A percentile compares a stretch with the other conserved stretches of the same genome.
Evolutionary conservation across 53 echinoderm and acorn worm species (phyloP).

Genomic region (Patiria pectinifera): DNA sequence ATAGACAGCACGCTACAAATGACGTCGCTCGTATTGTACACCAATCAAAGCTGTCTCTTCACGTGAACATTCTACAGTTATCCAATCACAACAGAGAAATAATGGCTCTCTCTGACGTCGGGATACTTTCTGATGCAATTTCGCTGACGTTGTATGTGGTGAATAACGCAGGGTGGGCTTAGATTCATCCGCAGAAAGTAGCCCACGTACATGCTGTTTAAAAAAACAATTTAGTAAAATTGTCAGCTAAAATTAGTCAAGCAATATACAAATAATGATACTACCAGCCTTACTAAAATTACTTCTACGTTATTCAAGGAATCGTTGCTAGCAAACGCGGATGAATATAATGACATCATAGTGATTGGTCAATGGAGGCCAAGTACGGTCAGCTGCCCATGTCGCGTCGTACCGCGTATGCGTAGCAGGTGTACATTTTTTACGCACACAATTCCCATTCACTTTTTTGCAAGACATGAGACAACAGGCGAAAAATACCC

Average conservation of each 20-base stretch:
- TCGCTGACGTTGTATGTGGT: not conserved
- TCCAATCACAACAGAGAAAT: conserved; percentile 29
- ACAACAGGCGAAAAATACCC: conserved; percentile 19
- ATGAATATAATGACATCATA: conserved; percentile 49
- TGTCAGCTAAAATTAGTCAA: not conserved
- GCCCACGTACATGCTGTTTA: not conserved
- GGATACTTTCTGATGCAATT: conserved; percentile 64
- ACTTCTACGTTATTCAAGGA: not conserved
- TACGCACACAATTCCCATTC: not conserved
- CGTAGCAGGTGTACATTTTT: not conserved
- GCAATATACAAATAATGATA: not conserved
- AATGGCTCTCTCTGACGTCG: not conserved
- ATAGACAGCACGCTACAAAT: conserved; percentile 34
- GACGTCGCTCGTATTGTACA: conserved; percentile 21
- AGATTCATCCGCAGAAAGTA: conserved; percentile 50
- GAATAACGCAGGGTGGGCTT: not conserved
- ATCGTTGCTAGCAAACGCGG: not conserved
- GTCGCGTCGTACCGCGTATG: not conserved
- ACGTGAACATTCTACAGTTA: conserved; percentile 31
- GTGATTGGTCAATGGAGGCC: conserved; percentile 4
- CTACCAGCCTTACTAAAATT: not conserved
- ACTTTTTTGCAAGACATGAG: conserved; percentile 42
- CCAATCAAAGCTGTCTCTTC: conserved; percentile 59
- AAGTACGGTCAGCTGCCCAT: not conserved
- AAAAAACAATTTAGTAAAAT: not conserved